Conservation (phyloP, 2,113 vertebrate genomes). For the Megaceryle maxima region DNA sequence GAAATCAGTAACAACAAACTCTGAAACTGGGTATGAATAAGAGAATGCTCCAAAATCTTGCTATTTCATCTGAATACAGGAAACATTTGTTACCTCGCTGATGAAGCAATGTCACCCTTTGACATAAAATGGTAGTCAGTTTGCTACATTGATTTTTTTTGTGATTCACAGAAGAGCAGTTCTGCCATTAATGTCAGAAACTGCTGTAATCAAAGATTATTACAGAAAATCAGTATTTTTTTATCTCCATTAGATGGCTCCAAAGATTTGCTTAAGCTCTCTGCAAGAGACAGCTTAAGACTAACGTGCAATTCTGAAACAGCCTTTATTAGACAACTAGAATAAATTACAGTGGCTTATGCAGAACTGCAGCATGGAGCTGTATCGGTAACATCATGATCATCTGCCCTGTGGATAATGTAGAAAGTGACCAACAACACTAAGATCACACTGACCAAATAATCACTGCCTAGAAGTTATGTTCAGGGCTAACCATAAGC, state of each 20-base stretch:
- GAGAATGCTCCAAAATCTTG: background rate
- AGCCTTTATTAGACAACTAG: background rate
- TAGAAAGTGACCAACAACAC: background rate
- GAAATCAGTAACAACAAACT: background rate
- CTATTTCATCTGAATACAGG: background rate
- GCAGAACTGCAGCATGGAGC: background rate
- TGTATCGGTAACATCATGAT: background rate
- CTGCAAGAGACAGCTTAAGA: background rate
- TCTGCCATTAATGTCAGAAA: background rate
- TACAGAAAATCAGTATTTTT: background rate
- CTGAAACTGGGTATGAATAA: background rate
- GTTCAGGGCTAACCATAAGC: background rate
- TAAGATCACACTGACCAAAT: background rate
- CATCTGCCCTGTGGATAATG: background rate
- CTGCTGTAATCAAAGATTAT: background rate
- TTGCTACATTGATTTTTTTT: background rate
- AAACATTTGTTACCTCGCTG: background rate
- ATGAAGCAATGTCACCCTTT: background rate
- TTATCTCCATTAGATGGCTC: constrained; percentile 27
- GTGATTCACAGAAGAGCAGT: background rate
- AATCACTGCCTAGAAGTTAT: background rate
- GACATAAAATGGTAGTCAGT: accelerated
- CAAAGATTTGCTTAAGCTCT: constrained; percentile 12
- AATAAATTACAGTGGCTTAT: background rate
- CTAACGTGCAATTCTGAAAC: background rate